These are phyloP conservation scores for Trichechus manatus DNA, from an alignment of 2,113 vertebrate species.

Conservation along the genomic window DNA sequence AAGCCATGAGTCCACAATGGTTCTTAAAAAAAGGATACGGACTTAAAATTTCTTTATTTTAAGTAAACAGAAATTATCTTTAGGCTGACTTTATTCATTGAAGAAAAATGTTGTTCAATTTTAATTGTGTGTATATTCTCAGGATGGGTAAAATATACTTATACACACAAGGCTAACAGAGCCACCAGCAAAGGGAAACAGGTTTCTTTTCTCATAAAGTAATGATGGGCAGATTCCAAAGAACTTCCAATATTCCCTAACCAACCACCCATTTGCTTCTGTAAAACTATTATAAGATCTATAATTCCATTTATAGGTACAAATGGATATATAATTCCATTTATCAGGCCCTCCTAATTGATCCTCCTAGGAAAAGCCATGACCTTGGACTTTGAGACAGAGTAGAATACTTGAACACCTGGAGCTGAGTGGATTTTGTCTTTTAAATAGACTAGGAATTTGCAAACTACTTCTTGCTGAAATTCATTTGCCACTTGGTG, in stretches of 20 bases:
- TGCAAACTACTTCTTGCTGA: not conserved
- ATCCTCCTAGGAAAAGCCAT: not conserved
- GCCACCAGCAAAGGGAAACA: not conserved
- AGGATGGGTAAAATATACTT: not conserved
- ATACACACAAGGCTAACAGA: not conserved
- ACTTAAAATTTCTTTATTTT: constrained; percentile 18
- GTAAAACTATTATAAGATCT: not conserved
- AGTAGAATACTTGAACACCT: not conserved
- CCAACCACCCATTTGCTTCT: not conserved
- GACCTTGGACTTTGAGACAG: not conserved
- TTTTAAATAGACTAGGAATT: not conserved
- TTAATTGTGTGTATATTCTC: not conserved
- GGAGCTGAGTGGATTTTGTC: not conserved
- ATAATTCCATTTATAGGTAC: not conserved
- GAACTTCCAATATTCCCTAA: constrained; percentile 31
- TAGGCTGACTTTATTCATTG: not conserved
- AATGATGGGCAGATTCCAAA: not conserved
- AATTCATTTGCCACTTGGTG: not conserved
- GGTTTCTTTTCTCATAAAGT: not conserved
- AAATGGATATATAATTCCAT: not conserved
- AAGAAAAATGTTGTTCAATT: not conserved
- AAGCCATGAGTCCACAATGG: not conserved
- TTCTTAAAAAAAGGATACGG: not conserved
- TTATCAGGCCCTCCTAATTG: not conserved
- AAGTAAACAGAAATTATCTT: constrained; percentile 31